A percentile compares a stretch with the other conserved stretches of the same genome.
These are phyloP conservation scores for Catocala nupta DNA, from an alignment of 2,888 invertebrate species.

Conservation along the genomic window DNA sequence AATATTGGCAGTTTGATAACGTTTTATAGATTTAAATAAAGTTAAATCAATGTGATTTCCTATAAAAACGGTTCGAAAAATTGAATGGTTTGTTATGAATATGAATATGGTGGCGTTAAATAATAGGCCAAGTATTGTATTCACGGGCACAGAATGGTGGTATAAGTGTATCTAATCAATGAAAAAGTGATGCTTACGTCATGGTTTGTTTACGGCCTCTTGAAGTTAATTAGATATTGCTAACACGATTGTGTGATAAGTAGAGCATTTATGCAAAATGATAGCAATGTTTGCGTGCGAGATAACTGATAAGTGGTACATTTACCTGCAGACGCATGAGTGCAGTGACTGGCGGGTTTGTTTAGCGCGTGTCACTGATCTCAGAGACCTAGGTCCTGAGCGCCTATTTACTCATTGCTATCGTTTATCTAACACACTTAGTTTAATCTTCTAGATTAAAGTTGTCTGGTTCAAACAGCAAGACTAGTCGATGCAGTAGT, in stretches of 20 bases:
- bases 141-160: conserved; percentile 22
- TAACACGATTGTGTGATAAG: conserved; percentile 57
- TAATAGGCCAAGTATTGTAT: conserved; percentile 18
- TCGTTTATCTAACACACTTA: conserved; percentile 25
- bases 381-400: conserved; percentile 17
- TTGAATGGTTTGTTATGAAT: too few species aligned
- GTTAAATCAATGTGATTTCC: too few species aligned
- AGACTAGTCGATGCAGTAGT: conserved; percentile 12
- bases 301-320: conserved; percentile 63
- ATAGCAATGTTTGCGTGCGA: conserved; percentile 64
- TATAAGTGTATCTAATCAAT: conserved; percentile 37
- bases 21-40: too few species aligned
- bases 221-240: conserved; percentile 51
- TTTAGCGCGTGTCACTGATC: conserved; percentile 25
- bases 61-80: too few species aligned
- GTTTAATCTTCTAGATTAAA: conserved; percentile 14
- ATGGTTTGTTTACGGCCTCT: conserved; percentile 51
- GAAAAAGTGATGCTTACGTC: conserved; percentile 47
- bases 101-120: not conserved
- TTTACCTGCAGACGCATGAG: conserved; percentile 53
- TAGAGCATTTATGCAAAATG: conserved; percentile 58
- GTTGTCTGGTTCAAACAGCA: conserved; percentile 18
- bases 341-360: conserved; percentile 50
- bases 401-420: conserved; percentile 30
- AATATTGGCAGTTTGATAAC: too few species aligned